Percentiles rank a stretch among this genome's conserved stretches.
These are phyloP conservation scores for Salpingus planirostris DNA, from an alignment of 2,888 invertebrate genomes.

Conservation along the genomic window DNA sequence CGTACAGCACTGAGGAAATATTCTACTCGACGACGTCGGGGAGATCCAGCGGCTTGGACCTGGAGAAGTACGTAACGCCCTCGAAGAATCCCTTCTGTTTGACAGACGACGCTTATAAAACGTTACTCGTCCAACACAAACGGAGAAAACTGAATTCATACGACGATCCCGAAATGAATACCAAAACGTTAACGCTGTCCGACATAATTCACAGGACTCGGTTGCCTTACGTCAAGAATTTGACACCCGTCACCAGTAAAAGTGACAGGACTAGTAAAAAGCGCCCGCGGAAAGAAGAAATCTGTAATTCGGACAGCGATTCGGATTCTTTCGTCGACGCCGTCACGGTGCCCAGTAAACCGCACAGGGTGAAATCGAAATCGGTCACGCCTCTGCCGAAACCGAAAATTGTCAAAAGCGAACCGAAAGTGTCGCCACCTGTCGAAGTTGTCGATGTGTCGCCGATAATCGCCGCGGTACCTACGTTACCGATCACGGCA, in stretches of 20 bases:
- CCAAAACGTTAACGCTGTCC: slow-evolving; percentile 64
- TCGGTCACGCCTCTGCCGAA: too few relatives aligned
- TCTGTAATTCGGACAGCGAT: too few relatives aligned
- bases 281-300: too few relatives aligned
- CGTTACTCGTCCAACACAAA: slow-evolving; percentile 63
- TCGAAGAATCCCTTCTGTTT: slow-evolving; percentile 44
- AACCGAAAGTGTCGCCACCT: slow-evolving; percentile 18
- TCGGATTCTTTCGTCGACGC: background rate
- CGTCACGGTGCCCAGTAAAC: too few relatives aligned
- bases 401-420: slow-evolving; percentile 26
- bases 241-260: too few relatives aligned
- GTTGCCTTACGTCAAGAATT: slow-evolving; percentile 37
- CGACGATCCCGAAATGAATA: slow-evolving; percentile 68
- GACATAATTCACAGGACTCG: slow-evolving; percentile 52
- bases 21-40: slow-evolving; percentile 43
- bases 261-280: too few relatives aligned
- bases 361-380: too few relatives aligned
- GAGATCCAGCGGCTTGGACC: slow-evolving; percentile 37
- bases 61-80: slow-evolving; percentile 37
- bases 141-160: slow-evolving; percentile 58
- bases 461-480: background rate
- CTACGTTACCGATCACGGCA: background rate
- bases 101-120: slow-evolving; percentile 57
- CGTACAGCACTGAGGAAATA: slow-evolving; percentile 33
- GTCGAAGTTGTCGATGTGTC: background rate